Percentiles rank a stretch among this genome's conserved stretches.
phyloP scores from a whole-genome alignment of 2,888 invertebrate genomes.

The Cephus spinipes region DNA sequence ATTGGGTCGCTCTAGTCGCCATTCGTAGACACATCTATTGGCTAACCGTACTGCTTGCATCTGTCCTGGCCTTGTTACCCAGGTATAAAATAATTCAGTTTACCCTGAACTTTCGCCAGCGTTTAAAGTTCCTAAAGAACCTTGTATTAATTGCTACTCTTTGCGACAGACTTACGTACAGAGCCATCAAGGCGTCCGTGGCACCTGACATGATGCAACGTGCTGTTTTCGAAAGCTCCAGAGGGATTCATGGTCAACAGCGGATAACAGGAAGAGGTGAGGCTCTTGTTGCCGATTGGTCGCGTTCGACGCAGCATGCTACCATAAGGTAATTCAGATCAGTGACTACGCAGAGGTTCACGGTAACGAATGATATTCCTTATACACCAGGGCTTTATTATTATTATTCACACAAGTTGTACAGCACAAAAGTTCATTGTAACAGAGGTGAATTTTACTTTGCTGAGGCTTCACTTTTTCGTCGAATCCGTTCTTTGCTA shows the following conservation, averaged over 20 bases:
- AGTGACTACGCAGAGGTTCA: too few relatives aligned
- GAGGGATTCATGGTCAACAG: slow-evolving; percentile 41
- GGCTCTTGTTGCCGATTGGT: slow-evolving; percentile 61
- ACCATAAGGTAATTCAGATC: slow-evolving; percentile 55
- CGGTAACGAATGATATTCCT: too few relatives aligned
- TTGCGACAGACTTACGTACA: slow-evolving; percentile 74
- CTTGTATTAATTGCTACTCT: too few relatives aligned
- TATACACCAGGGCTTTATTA: too few relatives aligned
- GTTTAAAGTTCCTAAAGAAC: too few relatives aligned
- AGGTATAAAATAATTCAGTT: slow-evolving; percentile 72
- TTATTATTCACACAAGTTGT: too few relatives aligned
- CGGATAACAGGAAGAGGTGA: slow-evolving; percentile 50
- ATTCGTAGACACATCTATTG: slow-evolving; percentile 83
- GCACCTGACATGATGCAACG: slow-evolving; percentile 82
- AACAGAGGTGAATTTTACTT: too few relatives aligned
- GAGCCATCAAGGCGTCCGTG: slow-evolving; percentile 76
- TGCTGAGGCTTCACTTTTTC: too few relatives aligned
- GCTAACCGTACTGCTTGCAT: slow-evolving; percentile 81
- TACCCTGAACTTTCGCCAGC: background rate
- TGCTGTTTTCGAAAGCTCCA: slow-evolving; percentile 69
- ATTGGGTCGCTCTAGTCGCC: slow-evolving; percentile 86
- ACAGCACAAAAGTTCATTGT: too few relatives aligned
- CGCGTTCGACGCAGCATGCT: slow-evolving; percentile 60
- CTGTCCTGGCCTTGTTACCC: slow-evolving; percentile 84
- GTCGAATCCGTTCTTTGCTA: too few relatives aligned